phyloP scores from a whole-genome alignment of 2,113 vertebrate genomes.

The Bos javanicus region DNA sequence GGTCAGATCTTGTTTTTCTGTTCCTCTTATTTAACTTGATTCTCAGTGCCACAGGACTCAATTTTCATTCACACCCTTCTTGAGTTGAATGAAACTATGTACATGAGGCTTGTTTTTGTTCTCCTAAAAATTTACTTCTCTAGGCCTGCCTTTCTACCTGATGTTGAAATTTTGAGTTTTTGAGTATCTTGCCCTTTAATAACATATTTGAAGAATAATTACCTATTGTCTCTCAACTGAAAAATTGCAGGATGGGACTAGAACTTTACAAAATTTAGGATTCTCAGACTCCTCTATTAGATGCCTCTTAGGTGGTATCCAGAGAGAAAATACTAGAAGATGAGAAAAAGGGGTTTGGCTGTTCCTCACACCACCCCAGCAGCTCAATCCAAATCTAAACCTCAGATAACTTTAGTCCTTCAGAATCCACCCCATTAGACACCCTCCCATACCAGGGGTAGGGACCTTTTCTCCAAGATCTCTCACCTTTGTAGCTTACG shows the following conservation, averaged over 20 bases:
- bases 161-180: neutral
- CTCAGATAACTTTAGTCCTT: neutral
- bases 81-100: neutral
- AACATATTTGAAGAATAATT: neutral
- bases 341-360: neutral
- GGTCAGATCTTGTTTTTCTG: neutral
- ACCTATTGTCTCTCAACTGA: neutral
- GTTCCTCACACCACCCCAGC: neutral
- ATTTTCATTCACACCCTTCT: neutral
- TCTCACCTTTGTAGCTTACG: neutral
- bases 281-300: neutral
- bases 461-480: neutral
- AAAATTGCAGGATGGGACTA: neutral
- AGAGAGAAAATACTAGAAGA: neutral
- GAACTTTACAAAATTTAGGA: neutral
- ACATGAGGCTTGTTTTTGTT: neutral
- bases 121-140: neutral
- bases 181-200: neutral
- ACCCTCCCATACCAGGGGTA: rapidly evolving
- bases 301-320: neutral
- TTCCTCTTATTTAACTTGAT: neutral
- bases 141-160: neutral
- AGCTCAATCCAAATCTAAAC: neutral
- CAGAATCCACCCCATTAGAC: neutral
- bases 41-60: neutral